Base-by-base conservation (phyloP, 2,113 vertebrate species). In the Bufo gargarizans region DNA sequence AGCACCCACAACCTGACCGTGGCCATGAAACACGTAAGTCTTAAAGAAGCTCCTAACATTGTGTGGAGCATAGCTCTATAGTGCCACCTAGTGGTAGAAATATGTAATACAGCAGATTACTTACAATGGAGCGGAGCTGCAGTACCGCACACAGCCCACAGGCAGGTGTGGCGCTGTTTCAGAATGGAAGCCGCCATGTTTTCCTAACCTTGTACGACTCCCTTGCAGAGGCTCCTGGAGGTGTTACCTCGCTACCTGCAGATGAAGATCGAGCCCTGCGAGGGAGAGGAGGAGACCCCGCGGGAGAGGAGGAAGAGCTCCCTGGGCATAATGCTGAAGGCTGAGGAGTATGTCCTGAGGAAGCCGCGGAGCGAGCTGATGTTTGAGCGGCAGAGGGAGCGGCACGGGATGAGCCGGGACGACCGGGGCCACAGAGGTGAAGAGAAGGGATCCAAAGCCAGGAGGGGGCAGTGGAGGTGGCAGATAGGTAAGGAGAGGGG, bases 291-390 rank as follows among this genome's bases (percentile, higher is more conserved):
- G 69, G 82, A 92, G 0, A 81, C 93, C 1, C 63, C 88, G 0
- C 7, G 88, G 2, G 91, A 92, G 0, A 92, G 97, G 33, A 94
- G 97, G 0, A 95, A 95, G 4, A 97, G 96, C 59, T 97, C 96
- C 0, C 94, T 97, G 6, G 95, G 96, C n/a, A 92, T 97, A 79
- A 94, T 98, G 95, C 95, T 96, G 88, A 94, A 96, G 0, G 97
- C 97, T 0, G 97, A 98, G 91, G 97, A 98, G 89, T 96, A 97
- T 67, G 96, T 97, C 14, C 91, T 98, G 82, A 96, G 96, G 87
- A 97, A 97, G 87, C 96, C 97, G 0, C 94, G 97, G 47, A 98
- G 97, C 55, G 97, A 98, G 90, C 95, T 98, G 87, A 94, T 98
- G 93, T 98, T 98, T 55, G 95, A 97, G 90, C 95, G 94, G 49